Evolutionary conservation across 2,797 vertebrate species (phyloP), one percentile per base, ranked within the genome.

Genomic region (Cossypha heuglini): DNA sequence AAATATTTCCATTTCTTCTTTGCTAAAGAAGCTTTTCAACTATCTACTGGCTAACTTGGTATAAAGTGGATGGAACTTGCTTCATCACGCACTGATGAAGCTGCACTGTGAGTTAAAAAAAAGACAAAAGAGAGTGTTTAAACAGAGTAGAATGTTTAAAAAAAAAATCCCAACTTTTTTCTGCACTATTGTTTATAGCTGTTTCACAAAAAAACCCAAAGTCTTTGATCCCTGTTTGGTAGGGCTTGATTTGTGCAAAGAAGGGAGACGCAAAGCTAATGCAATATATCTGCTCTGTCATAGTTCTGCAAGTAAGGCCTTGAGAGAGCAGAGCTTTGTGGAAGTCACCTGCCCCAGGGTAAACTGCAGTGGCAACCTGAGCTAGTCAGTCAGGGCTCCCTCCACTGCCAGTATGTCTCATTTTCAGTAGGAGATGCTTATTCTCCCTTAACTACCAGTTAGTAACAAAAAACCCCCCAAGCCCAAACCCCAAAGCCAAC

Each of bases 101-200:
- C 19, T 78, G 42, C 35, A 58, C 31, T 54, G 5, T 26, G 15
- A 75, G 24, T 75, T 38, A 16, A 38, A 55, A 45, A 45, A 62
- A 10, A 5, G 4, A 16, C 6, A 13, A 29, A 49, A 16, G 11
- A 52, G 14, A 38, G 10, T 55, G 24, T 46, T 63, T 54, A 46
- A 72, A 72, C 15, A 38, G 28, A 55, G 16, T 16, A 38, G 40
- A 18, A 16, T 18, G 5, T 26, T 57, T 93, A 58, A 79, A 82
- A 75, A 17, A 17, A 2, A 6, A 45, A 7, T 0, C 3, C 5
- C 38, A 14, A 1, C n/a, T 54, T 74, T 84, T 52, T 54, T 33
- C 20, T 64, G 5, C 28, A 20, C 8, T 48, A 26, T 5, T 37
- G 11, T 49, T 86, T 80, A 57, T 13, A 69, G 46, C 20, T 69